A percentile compares a stretch with the other conserved stretches of the same genome.
phyloP scores from a whole-genome alignment of 2,888 invertebrate genomes.

The Hyles lineata region DNA sequence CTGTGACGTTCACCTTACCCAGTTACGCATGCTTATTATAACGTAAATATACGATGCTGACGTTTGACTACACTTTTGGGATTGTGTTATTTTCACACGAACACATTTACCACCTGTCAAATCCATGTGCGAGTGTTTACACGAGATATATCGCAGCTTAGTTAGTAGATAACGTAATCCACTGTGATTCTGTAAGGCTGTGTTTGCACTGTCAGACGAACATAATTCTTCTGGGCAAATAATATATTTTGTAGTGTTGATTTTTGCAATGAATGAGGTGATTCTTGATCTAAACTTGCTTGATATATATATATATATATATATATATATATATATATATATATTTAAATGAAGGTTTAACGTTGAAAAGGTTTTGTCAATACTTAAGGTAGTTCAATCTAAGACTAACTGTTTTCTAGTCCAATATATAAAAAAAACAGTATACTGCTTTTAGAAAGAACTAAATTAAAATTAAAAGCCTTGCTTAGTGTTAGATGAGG shows the following conservation, averaged over 20 bases:
- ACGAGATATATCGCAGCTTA: constrained; percentile 28
- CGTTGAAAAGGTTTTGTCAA: too few relatives aligned
- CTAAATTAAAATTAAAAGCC: too few relatives aligned
- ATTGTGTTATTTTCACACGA: constrained; percentile 31
- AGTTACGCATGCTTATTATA: constrained; percentile 27
- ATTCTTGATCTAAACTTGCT: too few relatives aligned
- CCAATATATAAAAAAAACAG: too few relatives aligned
- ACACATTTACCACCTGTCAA: constrained; percentile 26
- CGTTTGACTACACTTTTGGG: constrained; percentile 18
- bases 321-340: too few relatives aligned
- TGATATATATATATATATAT: too few relatives aligned
- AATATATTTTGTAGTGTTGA: not conserved
- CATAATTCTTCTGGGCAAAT: not conserved
- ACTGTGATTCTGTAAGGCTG: constrained; percentile 35
- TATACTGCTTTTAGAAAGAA: too few relatives aligned
- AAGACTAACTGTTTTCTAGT: too few relatives aligned
- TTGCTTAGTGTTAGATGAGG: too few relatives aligned
- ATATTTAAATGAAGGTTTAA: too few relatives aligned
- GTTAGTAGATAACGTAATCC: constrained; percentile 27
- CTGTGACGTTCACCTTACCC: constrained; percentile 17
- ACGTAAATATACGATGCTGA: constrained; percentile 20
- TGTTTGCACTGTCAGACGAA: not conserved
- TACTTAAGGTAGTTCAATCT: too few relatives aligned
- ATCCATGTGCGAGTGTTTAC: constrained; percentile 28
- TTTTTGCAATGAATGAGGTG: too few relatives aligned